These are phyloP conservation scores for Pantherophis vulpinus DNA, from an alignment of 2,797 vertebrate genomes.

Conservation along the genomic window DNA sequence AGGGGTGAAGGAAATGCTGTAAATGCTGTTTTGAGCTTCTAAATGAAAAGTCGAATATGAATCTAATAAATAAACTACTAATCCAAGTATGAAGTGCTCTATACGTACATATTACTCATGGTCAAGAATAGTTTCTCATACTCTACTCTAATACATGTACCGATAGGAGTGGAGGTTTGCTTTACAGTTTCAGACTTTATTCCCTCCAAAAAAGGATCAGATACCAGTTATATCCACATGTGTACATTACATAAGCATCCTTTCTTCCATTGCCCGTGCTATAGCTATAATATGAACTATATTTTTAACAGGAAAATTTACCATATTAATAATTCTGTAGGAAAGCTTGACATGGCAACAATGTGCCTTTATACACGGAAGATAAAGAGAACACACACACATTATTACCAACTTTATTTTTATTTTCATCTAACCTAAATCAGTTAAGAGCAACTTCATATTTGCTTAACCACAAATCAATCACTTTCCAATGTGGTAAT, in stretches of 20 bases:
- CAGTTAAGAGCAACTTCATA: too few species aligned
- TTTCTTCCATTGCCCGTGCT: not conserved
- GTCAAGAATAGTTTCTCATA: conserved; percentile 1
- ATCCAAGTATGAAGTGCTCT: not conserved
- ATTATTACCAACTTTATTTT: not conserved
- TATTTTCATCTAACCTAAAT: not conserved
- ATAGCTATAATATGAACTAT: not conserved
- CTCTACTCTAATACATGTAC: not conserved
- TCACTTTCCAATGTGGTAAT: not conserved
- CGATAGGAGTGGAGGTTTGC: not conserved
- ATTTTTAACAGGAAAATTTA: not conserved
- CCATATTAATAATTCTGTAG: not conserved
- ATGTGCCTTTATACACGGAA: not conserved
- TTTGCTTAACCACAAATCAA: not conserved
- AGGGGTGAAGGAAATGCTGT: not conserved
- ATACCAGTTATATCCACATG: too few species aligned
- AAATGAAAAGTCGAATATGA: not conserved
- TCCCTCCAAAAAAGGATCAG: not conserved
- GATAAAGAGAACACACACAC: not conserved
- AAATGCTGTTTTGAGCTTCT: not conserved
- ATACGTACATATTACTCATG: not conserved
- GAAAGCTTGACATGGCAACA: not conserved
- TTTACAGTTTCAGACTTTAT: not conserved
- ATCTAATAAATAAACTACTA: not conserved
- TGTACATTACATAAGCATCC: not conserved